Evolutionary conservation across 2,113 vertebrate genomes (phyloP).

Genomic region (Ochotona curzoniae): DNA sequence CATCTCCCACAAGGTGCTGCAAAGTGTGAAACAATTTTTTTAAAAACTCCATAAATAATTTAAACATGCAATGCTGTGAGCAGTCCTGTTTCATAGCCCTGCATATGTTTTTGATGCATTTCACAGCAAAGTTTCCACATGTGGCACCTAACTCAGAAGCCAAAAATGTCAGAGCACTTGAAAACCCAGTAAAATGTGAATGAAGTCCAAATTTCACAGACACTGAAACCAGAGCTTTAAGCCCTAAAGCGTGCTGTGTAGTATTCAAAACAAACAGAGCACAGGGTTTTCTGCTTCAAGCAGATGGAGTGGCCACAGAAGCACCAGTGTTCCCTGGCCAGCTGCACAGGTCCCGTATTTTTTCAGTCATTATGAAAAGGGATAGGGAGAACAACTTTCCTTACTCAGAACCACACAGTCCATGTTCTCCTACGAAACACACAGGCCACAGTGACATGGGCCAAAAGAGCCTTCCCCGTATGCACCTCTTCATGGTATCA

Average conservation of each 20-base stretch:
- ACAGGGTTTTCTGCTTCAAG: neutral
- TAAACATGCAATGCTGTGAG: neutral
- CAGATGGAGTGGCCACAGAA: constrained; percentile 1
- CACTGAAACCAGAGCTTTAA: constrained; percentile 1
- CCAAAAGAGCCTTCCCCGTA: neutral
- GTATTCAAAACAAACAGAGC: constrained; percentile 49
- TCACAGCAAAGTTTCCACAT: neutral
- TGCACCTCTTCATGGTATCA: neutral
- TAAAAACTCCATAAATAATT: neutral
- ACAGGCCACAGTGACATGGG: neutral
- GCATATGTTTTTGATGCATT: neutral
- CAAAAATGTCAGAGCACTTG: constrained; percentile 19
- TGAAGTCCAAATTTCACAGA: neutral
- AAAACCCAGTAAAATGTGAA: neutral
- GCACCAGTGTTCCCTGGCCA: neutral
- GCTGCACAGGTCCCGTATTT: neutral
- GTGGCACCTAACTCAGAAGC: neutral
- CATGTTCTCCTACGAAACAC: neutral
- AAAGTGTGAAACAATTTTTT: neutral
- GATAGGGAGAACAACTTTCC: neutral
- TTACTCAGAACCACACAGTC: neutral
- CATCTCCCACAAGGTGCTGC: neutral
- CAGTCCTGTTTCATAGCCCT: neutral
- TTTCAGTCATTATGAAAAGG: neutral
- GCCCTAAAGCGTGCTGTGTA: neutral